phyloP scores from a whole-genome alignment of 2,113 vertebrate genomes.

The Poeciliopsis turrubarensis region DNA sequence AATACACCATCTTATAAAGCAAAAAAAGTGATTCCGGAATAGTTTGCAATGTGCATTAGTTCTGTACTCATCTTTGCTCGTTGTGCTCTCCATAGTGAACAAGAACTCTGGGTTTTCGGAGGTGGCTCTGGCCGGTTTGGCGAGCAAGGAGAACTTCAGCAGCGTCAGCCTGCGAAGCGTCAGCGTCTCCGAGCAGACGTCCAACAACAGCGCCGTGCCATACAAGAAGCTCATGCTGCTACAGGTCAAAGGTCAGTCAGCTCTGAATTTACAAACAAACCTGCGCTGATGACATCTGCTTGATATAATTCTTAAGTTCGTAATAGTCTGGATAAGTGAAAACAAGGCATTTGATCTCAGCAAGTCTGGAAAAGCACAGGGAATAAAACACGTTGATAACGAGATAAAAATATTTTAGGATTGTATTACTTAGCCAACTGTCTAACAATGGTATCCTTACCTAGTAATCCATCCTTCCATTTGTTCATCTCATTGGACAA shows the following conservation, averaged over 20 bases:
- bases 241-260: constrained; percentile 91
- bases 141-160: constrained; percentile 96
- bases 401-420: too few species aligned
- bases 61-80: too few species aligned
- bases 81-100: constrained; percentile 75
- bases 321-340: not conserved
- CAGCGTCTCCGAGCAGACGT: constrained; percentile 89
- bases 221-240: constrained; percentile 95
- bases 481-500: too few species aligned
- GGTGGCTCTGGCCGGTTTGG: constrained; percentile 91
- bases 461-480: too few species aligned
- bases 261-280: not conserved
- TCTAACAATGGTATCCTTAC: too few species aligned
- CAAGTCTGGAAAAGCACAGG: too few species aligned
- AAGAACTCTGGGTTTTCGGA: constrained; percentile 91
- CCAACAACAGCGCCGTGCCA: constrained; percentile 95
- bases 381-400: too few species aligned
- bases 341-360: too few species aligned
- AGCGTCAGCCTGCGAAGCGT: constrained; percentile 89
- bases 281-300: not conserved
- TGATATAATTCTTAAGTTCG: not conserved
- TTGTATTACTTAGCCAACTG: too few species aligned
- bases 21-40: too few species aligned
- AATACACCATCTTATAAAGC: too few species aligned
- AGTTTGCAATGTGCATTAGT: too few species aligned